Evolutionary conservation across 2,797 vertebrate species (phyloP), one percentile per base, ranked within the genome.

Genomic region (Acrossocheilus fasciatus): DNA sequence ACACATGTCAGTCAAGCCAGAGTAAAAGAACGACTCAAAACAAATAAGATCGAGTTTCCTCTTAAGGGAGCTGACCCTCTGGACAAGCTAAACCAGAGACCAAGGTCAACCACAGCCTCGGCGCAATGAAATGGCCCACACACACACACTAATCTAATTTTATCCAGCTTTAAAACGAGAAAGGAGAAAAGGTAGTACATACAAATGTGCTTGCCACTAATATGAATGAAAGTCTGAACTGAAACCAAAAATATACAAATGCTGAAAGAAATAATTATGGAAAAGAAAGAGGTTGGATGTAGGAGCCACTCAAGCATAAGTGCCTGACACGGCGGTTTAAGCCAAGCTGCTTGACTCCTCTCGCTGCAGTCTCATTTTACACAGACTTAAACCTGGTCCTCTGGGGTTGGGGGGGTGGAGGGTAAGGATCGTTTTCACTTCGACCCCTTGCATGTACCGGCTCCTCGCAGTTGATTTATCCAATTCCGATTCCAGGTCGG

Each of bases 1-100:
- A 91, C 88, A 90, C 91, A 93, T 93, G 94, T 93, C 95, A 95
- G 93, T 94, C 93, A 95, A 93, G 91, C 90, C 90, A 91, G 91
- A 92, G 93, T 93, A 91, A 92, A 90, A 94, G 89, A 90, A 91
- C 86, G 86, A 90, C 92, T 94, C 92, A 94, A 94, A 95, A 94
- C 92, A 94, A 95, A 95, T 90, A 93, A 54, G 83, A 89, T 91
- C 88, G 84, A 70, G 87, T 94, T 94, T 94, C 92, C 92, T 92
- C 90, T 69, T 83, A 41, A 23, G 91, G 89, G 91, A 92, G 87
- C 81, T 90, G 89, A 93, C 90, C 91, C 87, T 86, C 90, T 78
- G 88, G 90, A 92, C 76, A 85, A 90, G 90, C 91, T 90, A 85
- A 86, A 89, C 90, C 89, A 89, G 88, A 90, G 92, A 92, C 90